Percentiles rank a stretch among this genome's conserved stretches.
Conservation (phyloP, 2,888 invertebrate species). For the Schrankia costaestrigalis region DNA sequence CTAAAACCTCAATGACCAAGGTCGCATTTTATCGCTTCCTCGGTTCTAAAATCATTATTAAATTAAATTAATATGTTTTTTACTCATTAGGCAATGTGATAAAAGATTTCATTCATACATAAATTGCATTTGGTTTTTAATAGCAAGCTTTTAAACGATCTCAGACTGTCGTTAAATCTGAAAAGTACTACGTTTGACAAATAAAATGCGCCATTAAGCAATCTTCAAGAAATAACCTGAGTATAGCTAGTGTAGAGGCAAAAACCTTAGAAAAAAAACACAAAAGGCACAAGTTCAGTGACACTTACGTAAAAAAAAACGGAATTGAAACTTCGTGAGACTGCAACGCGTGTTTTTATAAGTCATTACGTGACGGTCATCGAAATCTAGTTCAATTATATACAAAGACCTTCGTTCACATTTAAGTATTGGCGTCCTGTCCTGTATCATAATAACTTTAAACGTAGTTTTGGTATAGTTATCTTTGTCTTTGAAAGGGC, state of each 20-base stretch:
- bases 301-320: conserved; percentile 33
- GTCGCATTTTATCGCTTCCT: conserved; percentile 4
- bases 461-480: no score
- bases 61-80: conserved; percentile 3
- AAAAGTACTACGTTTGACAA: conserved; percentile 13
- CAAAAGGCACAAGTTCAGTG: conserved; percentile 26
- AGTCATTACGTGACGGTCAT: conserved; percentile 8
- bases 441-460: neutral
- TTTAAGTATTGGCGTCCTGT: neutral
- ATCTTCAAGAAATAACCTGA: conserved; percentile 38
- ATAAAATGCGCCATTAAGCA: conserved; percentile 36
- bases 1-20: neutral
- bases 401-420: neutral
- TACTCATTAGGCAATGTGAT: neutral
- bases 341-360: conserved; percentile 28
- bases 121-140: neutral
- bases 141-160: no score
- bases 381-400: neutral
- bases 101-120: neutral
- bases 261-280: conserved; percentile 25
- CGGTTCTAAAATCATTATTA: conserved; percentile 1
- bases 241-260: conserved; percentile 27
- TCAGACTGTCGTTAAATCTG: conserved; percentile 4
- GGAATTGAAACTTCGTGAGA: conserved; percentile 34
- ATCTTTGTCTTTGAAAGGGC: no score